phyloP scores from a whole-genome alignment of 2,888 invertebrate species.

The Gari tellinella region DNA sequence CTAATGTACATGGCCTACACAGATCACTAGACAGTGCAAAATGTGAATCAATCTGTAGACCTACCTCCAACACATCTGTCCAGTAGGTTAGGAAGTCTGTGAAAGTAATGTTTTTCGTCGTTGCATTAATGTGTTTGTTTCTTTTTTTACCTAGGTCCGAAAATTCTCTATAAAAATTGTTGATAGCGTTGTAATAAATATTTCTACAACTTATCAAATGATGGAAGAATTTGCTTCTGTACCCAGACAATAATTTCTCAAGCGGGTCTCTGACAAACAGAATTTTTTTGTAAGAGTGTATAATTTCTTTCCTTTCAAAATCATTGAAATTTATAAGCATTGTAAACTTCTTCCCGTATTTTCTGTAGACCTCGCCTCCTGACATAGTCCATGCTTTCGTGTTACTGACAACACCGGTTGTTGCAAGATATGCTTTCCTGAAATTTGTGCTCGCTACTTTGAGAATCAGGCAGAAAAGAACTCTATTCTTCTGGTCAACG shows the following conservation, averaged over 20 bases:
- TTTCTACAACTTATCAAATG: conserved; percentile 18
- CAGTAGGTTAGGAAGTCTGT: conserved; percentile 93
- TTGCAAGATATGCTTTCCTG: conserved; percentile 94
- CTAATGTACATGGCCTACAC: conserved; percentile 94
- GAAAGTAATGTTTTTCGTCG: conserved; percentile 93
- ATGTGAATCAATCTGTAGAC: conserved; percentile 89
- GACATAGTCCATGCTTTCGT: conserved; percentile 58
- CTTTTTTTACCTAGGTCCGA: conserved; percentile 7
- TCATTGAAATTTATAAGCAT: conserved; percentile 57
- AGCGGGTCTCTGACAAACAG: conserved; percentile 95
- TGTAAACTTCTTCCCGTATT: conserved; percentile 59
- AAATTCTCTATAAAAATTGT: conserved; percentile 18
- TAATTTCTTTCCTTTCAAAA: conserved; percentile 88
- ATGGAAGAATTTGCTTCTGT: conserved; percentile 91
- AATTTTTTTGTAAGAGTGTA: conserved; percentile 92
- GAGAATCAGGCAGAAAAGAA: conserved; percentile 97
- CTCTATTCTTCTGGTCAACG: conserved; percentile 92
- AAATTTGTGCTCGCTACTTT: conserved; percentile 97
- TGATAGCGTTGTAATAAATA: conserved; percentile 4
- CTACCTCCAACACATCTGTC: conserved; percentile 83
- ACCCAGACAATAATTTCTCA: conserved; percentile 95
- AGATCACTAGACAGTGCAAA: conserved; percentile 93
- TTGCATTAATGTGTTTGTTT: not conserved
- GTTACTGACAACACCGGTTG: conserved; percentile 86
- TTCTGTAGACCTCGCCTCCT: conserved; percentile 69